These are phyloP conservation scores for Calcarius lapponicus DNA, from an alignment of 2,797 vertebrate genomes.

Conservation along the genomic window DNA sequence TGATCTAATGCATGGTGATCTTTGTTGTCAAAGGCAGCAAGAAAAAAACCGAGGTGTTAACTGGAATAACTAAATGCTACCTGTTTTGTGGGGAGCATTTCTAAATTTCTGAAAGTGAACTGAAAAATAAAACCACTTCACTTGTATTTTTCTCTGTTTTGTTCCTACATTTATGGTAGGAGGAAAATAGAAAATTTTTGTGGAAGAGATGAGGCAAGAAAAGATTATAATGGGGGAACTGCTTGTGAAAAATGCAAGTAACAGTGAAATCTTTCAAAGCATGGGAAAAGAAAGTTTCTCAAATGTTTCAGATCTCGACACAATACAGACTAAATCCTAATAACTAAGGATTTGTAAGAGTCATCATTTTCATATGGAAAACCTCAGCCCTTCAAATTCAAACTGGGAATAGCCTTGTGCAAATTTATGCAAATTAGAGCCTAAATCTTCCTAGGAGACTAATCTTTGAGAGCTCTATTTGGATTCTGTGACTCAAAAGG, in stretches of 20 bases:
- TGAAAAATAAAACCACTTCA: background rate
- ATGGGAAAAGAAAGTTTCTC: background rate
- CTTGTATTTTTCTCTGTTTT: background rate
- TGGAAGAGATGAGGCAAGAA: background rate
- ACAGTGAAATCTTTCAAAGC: background rate
- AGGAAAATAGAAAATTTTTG: background rate
- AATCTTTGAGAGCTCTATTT: background rate
- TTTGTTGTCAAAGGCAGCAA: background rate
- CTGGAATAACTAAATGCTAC: background rate
- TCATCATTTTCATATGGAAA: background rate
- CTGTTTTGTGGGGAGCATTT: background rate
- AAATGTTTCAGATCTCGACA: background rate
- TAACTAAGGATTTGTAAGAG: background rate
- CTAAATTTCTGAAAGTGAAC: background rate
- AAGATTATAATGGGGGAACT: background rate
- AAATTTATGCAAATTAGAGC: background rate
- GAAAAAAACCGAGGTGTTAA: background rate
- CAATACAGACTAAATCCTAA: background rate
- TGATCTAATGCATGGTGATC: background rate
- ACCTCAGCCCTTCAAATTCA: background rate
- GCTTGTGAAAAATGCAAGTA: background rate
- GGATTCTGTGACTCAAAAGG: background rate
- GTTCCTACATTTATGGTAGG: background rate
- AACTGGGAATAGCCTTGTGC: background rate
- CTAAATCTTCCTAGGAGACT: background rate